phyloP scores from a whole-genome alignment of 2,797 vertebrate species.

The Bryconaethiops microstoma region DNA sequence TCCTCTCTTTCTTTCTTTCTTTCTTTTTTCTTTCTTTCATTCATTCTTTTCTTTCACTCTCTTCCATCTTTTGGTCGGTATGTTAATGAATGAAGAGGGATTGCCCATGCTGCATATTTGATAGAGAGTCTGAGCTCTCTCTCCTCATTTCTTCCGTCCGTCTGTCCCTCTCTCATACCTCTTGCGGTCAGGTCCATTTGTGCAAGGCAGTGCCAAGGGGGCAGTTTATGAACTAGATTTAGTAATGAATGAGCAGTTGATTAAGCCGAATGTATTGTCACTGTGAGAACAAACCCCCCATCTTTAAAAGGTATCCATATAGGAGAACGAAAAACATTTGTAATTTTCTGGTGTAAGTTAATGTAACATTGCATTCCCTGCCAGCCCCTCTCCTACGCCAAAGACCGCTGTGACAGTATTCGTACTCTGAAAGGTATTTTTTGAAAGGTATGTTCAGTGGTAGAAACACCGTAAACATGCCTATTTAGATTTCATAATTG shows the following conservation, averaged over 20 bases:
- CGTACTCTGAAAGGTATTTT: too few relatives aligned
- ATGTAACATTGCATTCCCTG: too few relatives aligned
- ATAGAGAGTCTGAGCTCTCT: conserved; percentile 62
- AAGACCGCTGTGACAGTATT: too few relatives aligned
- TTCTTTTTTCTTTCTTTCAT: neutral
- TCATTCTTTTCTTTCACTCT: neutral
- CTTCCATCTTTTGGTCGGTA: neutral
- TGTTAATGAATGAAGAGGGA: conserved; percentile 47
- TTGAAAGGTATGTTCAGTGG: too few relatives aligned
- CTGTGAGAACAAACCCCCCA: neutral
- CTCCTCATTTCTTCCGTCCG: conserved; percentile 60
- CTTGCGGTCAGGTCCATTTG: conserved; percentile 14
- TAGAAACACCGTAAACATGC: too few relatives aligned
- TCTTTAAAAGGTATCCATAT: too few relatives aligned
- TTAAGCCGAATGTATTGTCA: neutral
- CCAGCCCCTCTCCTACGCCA: too few relatives aligned
- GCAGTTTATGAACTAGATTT: conserved; percentile 20
- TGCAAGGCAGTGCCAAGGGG: neutral
- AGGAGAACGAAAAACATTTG: too few relatives aligned
- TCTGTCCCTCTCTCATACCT: conserved; percentile 29
- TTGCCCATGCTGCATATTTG: conserved; percentile 67
- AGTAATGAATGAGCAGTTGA: conserved; percentile 1
- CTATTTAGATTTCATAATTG: too few relatives aligned
- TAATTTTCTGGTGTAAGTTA: too few relatives aligned
- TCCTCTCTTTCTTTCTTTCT: neutral